These are phyloP conservation scores for Tridacna gigas DNA, from an alignment of 2,888 invertebrate genomes.

Conservation along the genomic window DNA sequence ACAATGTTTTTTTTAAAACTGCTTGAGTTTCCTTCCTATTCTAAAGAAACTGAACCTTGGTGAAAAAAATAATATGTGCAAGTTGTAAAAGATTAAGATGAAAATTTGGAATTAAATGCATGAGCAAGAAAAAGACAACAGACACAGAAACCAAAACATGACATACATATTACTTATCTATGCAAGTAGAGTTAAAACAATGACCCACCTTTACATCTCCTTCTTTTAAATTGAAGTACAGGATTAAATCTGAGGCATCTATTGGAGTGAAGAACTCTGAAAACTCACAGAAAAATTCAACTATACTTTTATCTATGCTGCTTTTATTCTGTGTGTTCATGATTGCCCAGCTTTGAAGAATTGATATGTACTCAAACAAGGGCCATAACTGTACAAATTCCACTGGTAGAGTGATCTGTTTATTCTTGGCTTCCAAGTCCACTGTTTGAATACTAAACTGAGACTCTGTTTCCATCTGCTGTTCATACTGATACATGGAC, in stretches of 20 bases:
- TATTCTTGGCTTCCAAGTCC: neutral
- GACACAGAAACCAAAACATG: too few species aligned
- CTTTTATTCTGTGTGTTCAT: neutral
- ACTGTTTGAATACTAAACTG: neutral
- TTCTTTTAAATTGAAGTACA: neutral
- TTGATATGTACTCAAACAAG: constrained; percentile 70
- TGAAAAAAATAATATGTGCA: too few species aligned
- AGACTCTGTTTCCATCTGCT: constrained; percentile 9
- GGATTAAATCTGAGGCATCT: constrained; percentile 8
- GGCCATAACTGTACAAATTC: constrained; percentile 74
- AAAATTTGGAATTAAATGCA: too few species aligned
- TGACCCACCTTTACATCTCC: neutral
- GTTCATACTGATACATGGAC: neutral
- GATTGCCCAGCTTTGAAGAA: constrained; percentile 50
- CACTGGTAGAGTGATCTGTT: constrained; percentile 39
- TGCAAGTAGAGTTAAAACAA: too few species aligned
- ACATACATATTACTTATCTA: too few species aligned
- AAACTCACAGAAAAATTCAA: constrained; percentile 39
- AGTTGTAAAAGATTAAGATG: too few species aligned
- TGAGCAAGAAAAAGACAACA: too few species aligned
- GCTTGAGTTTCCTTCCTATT: too few species aligned
- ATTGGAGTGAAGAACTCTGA: constrained; percentile 38
- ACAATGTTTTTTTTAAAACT: too few species aligned
- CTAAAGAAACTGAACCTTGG: too few species aligned
- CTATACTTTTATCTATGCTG: neutral